Conservation (phyloP, 2,888 invertebrate genomes). For the Lithosia quadra region DNA sequence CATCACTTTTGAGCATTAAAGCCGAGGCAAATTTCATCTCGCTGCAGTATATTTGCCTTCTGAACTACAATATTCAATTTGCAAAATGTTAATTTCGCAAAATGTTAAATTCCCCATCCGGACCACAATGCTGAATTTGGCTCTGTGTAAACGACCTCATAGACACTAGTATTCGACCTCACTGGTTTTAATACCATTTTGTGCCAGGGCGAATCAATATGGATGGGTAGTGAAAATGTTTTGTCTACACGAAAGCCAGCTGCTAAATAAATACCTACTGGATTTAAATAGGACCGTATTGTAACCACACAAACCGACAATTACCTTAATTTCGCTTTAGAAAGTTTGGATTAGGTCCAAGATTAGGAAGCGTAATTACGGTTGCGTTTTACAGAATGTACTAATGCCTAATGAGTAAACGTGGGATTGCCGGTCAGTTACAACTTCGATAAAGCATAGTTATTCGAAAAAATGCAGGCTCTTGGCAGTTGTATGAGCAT, state of each 20-base stretch:
- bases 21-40: too few relatives aligned
- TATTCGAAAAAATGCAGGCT: background rate
- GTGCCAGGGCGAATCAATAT: slow-evolving; percentile 49
- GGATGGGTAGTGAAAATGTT: slow-evolving; percentile 45
- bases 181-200: slow-evolving; percentile 47
- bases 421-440: slow-evolving; percentile 1
- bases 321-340: slow-evolving; percentile 24
- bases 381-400: slow-evolving; percentile 16
- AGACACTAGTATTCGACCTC: slow-evolving; percentile 19
- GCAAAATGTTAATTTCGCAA: too few relatives aligned
- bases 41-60: too few relatives aligned
- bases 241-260: slow-evolving; percentile 24
- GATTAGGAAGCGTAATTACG: slow-evolving; percentile 13
- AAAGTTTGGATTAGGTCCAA: slow-evolving; percentile 28
- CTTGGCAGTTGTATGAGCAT: background rate
- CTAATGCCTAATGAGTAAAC: slow-evolving; percentile 6
- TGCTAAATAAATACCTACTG: slow-evolving; percentile 20
- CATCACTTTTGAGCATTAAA: background rate
- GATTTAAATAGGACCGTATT: slow-evolving; percentile 19
- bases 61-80: too few relatives aligned
- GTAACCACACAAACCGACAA: slow-evolving; percentile 24
- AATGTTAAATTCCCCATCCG: too few relatives aligned
- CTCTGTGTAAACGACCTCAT: slow-evolving; percentile 11
- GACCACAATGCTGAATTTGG: too few relatives aligned
- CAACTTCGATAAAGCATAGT: background rate